Conservation (phyloP, 2,797 vertebrate species). For the Galaxias olidus region DNA sequence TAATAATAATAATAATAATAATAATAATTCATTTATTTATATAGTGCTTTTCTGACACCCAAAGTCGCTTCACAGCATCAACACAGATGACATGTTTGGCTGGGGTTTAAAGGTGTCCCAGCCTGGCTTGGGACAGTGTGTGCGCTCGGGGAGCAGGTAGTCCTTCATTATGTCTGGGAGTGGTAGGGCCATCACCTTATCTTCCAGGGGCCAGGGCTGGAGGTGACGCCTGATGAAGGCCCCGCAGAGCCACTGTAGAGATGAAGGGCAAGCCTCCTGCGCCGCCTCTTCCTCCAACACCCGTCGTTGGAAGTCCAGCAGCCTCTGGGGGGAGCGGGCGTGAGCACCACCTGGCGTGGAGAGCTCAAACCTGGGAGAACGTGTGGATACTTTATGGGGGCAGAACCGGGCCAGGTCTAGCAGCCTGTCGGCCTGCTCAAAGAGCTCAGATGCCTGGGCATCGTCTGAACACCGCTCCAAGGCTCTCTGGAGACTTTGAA, state of each 20-base stretch:
- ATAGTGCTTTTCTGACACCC: too few species aligned
- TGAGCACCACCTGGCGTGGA: slow-evolving; percentile 55
- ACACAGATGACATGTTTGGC: too few species aligned
- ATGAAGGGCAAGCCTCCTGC: slow-evolving; percentile 71
- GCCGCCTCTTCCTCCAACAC: too few species aligned
- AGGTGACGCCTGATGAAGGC: slow-evolving; percentile 80
- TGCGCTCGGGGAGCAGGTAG: slow-evolving; percentile 81
- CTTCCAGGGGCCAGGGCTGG: slow-evolving; percentile 82
- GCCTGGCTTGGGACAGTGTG: slow-evolving; percentile 56
- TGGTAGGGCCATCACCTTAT: slow-evolving; percentile 82
- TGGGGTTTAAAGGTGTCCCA: slow-evolving; percentile 72
- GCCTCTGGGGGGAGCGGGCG: slow-evolving; percentile 62
- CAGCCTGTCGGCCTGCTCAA: slow-evolving; percentile 83
- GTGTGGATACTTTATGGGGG: slow-evolving; percentile 55
- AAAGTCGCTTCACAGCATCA: too few species aligned
- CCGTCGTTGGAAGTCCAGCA: slow-evolving; percentile 77
- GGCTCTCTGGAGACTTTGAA: slow-evolving; percentile 80
- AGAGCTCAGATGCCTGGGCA: slow-evolving; percentile 68
- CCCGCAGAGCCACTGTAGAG: slow-evolving; percentile 84
- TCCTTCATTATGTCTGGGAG: slow-evolving; percentile 90
- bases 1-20: too few species aligned
- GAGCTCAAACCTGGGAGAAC: slow-evolving; percentile 73
- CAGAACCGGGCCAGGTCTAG: slow-evolving; percentile 85
- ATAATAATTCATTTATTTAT: too few species aligned
- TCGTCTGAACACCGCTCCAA: slow-evolving; percentile 71